Base-by-base conservation (phyloP, 1,140 invertebrate species). In the Eriocheir sinensis region DNA sequence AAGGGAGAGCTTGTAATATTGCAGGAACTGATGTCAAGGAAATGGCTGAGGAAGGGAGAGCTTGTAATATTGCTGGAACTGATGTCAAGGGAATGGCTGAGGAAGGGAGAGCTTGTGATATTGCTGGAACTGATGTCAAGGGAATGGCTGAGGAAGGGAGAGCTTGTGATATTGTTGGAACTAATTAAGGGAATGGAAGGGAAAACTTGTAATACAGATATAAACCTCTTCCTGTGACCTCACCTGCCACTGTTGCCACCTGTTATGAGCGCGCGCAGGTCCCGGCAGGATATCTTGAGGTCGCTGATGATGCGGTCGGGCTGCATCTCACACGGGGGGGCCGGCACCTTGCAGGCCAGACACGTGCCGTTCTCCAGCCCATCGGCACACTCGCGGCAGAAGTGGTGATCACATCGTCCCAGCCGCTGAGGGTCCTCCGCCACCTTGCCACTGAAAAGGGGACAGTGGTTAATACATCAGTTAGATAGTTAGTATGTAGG, bases 391-490 rank as follows among this genome's bases (percentile, higher is more conserved):
- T 30, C 36, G 21, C 32, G n/a, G 80, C 95, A 95, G 44, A 92
- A 93, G 40, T 94, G 91, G 72, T 95, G 95, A 38, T 93, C 95
- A 94, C 95, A 95, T 89, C 89, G 38, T 21, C 95, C 95, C 34
- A 94, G 3, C 40, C 92, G 83, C 85, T 94, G 88, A 36, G 93
- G 88, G 36, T 89, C 41, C 38, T 44, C 79, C 40, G 92, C 72
- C 21, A 94, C 27, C 79, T 88, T 44, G 3, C 60, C 38, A 80
- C 91, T 95, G 86, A 40, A 90, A 95, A 92, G 60, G n/a, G n/a
- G n/a, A n/a, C n/a, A n/a, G n/a, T n/a, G n/a, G n/a, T n/a, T n/a
- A n/a, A n/a, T n/a, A n/a, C n/a, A n/a, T n/a, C n/a, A n/a, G n/a
- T n/a, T n/a, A n/a, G n/a, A n/a, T n/a, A n/a, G n/a, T n/a, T n/a